phyloP scores from a whole-genome alignment of 2,888 invertebrate genomes.

The Pyrocoelia pectoralis region DNA sequence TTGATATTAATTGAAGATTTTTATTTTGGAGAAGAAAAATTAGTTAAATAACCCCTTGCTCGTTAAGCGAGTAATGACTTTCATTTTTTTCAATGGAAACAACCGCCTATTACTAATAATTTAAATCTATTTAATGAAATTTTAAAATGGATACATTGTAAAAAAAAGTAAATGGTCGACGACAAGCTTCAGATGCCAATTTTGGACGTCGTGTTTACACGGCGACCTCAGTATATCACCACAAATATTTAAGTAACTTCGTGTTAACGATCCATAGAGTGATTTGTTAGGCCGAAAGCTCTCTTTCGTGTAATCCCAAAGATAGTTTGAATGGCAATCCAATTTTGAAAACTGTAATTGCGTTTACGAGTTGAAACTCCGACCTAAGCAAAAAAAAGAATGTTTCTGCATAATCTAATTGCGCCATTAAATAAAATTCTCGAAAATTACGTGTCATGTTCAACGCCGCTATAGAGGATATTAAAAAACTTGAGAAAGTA shows the following conservation, averaged over 20 bases:
- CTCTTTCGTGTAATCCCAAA: slow-evolving; percentile 34
- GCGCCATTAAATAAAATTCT: slow-evolving; percentile 53
- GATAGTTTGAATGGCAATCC: slow-evolving; percentile 18
- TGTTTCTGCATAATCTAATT: slow-evolving; percentile 42
- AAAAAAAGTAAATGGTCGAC: slow-evolving; percentile 25
- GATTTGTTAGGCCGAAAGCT: slow-evolving; percentile 44
- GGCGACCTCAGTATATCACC: slow-evolving; percentile 38
- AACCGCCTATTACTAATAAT: too few species aligned
- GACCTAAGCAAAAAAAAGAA: slow-evolving; percentile 36
- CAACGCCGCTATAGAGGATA: slow-evolving; percentile 55
- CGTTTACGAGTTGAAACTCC: slow-evolving; percentile 23
- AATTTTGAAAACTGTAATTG: slow-evolving; percentile 26
- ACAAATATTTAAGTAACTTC: slow-evolving; percentile 40
- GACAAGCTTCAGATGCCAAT: slow-evolving; percentile 33
- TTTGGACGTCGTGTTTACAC: slow-evolving; percentile 38
- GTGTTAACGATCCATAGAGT: slow-evolving; percentile 43
- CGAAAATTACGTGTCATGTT: slow-evolving; percentile 55
- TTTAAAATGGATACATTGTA: slow-evolving; percentile 10
- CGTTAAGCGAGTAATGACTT: slow-evolving; percentile 9
- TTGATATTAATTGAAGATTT: slow-evolving; percentile 55
- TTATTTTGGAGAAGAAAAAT: slow-evolving; percentile 36
- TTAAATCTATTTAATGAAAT: neutral
- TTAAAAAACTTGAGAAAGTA: slow-evolving; percentile 59
- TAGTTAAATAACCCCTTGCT: slow-evolving; percentile 2
- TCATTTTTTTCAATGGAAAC: neutral